Base-by-base conservation (phyloP, 1,140 invertebrate genomes). In the Apis cerana region DNA sequence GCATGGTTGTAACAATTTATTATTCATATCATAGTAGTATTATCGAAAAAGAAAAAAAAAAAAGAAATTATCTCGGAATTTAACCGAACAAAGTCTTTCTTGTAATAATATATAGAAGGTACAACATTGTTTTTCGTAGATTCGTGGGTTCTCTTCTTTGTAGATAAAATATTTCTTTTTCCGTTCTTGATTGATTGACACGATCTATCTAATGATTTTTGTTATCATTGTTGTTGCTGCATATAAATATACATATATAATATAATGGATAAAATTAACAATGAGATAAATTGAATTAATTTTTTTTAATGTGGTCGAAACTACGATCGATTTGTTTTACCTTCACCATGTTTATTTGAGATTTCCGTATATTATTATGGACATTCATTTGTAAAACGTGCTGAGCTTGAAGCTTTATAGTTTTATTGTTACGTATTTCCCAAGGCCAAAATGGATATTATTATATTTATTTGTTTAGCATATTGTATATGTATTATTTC, bases 401-500 rank as follows among this genome's bases (percentile, higher is more conserved):
- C 72, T 68, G 43, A 68, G 74, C 80, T 82, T 82, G 64, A 65
- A 59, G 65, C 76, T 80, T 83, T 58, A 61, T 76, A 74, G 52
- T 82, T 61, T 87, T 87, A 87, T 77, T 43, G 69, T 87, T 87
- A 87, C 75, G 59, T 69, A 82, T 81, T 74, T 62, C 48, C 74
- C 74, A 82, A 88, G 70, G 72, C 78, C 80, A 85, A 69, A 84
- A 68, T 80, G 78, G 54, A 86, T 84, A 88, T 68, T 83, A 88
- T 67, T 76, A 85, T 64, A 82, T 88, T 86, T 87, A 65, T 89
- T 89, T 89, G 79, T 89, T 88, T 87, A 84, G 82, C 71, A 52
- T 85, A 80, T 62, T 89, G 89, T 89, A 86, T 12, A 89, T 90
- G 89, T 89, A 91, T 91, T 82, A 72, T 89, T 90, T 91, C 62